Percentiles rank a stretch among this genome's conserved stretches.
phyloP scores from a whole-genome alignment of 2,113 vertebrate species.

The Zosterops hypoxanthus region DNA sequence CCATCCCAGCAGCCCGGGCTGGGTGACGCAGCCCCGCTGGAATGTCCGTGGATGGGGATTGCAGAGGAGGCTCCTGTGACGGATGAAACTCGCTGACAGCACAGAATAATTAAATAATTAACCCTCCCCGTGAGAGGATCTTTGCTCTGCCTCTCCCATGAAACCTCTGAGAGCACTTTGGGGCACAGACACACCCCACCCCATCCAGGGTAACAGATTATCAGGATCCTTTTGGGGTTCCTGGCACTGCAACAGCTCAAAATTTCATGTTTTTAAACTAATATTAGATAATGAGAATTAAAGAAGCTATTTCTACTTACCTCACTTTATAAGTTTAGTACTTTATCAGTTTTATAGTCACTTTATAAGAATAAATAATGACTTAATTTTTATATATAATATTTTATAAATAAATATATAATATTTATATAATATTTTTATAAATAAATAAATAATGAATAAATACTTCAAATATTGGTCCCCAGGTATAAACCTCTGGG shows the following conservation, averaged over 20 bases:
- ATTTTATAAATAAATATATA: no score
- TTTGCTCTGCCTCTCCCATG: neutral
- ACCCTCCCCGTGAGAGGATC: accelerated
- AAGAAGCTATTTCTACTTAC: neutral
- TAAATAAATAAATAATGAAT: neutral
- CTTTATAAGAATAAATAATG: neutral
- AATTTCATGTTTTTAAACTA: accelerated
- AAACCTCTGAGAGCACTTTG: accelerated
- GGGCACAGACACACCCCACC: neutral
- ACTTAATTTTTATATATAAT: neutral
- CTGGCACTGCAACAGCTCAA: neutral
- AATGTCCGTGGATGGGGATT: neutral
- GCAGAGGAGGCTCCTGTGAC: neutral
- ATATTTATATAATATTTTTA: no score
- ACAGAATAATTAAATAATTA: neutral
- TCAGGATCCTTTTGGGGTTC: accelerated
- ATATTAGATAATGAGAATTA: neutral
- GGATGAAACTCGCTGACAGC: neutral
- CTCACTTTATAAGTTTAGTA: neutral
- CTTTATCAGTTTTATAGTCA: neutral
- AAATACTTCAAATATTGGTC: neutral
- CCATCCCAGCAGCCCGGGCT: neutral
- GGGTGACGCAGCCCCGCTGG: neutral
- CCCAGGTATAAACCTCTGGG: neutral
- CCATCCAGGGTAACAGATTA: accelerated